Percentiles rank a stretch among this genome's conserved stretches.
Conservation (phyloP, 2,113 vertebrate species). For the Okapia johnstoni region DNA sequence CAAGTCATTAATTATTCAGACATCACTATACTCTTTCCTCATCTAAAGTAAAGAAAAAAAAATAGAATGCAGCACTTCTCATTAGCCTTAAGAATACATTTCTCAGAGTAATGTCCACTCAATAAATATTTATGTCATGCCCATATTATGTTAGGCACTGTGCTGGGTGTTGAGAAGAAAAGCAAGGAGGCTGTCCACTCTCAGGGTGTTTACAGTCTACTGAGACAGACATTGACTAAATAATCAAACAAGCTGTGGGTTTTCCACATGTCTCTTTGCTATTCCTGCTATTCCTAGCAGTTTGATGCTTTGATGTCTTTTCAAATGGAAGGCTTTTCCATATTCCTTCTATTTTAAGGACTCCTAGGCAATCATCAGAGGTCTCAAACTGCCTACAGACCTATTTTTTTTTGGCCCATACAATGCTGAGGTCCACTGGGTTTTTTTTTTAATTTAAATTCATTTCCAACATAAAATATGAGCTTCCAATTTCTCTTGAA, state of each 20-base stretch:
- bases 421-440: neutral
- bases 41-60: neutral
- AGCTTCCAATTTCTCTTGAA: slow-evolving; percentile 24
- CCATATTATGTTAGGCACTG: slow-evolving; percentile 18
- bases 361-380: neutral
- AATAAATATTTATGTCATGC: neutral
- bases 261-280: slow-evolving; percentile 33
- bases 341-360: neutral
- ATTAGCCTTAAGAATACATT: neutral
- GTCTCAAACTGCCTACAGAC: neutral
- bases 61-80: neutral
- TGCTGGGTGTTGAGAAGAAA: neutral
- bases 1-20: neutral
- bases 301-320: neutral
- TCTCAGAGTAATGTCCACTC: slow-evolving; percentile 33
- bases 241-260: slow-evolving; percentile 37
- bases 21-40: neutral
- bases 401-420: slow-evolving; percentile 26
- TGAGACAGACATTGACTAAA: slow-evolving; percentile 53
- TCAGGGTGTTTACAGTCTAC: slow-evolving; percentile 28
- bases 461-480: slow-evolving; percentile 19
- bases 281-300: slow-evolving; percentile 8
- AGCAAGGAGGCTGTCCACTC: neutral
- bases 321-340: neutral
- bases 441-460: neutral